Evolutionary conservation across 2,113 vertebrate genomes (phyloP), one percentile per base, ranked within the genome.

Genomic region (Saimiri boliviensis): DNA sequence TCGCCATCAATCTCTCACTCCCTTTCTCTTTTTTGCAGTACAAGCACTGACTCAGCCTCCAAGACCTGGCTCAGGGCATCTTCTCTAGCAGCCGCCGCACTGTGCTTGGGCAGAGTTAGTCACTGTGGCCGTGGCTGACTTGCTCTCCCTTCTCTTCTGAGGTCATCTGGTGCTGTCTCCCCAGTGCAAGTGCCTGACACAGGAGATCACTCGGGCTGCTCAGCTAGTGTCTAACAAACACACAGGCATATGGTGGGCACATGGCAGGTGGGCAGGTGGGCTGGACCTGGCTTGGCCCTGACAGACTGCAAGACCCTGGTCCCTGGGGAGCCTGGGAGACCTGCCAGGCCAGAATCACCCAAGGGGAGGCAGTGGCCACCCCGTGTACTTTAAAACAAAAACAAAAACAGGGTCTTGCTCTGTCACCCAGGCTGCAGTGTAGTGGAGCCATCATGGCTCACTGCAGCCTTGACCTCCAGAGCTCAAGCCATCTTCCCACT

Each of bases 311-410:
- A n/a, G 49, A n/a, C 27, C 8, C 37, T 27, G 23, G 27, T 2
- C 45, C 20, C 14, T 17, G 60, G 47, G 37, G 47, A 73, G 47
- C 11, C 35, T 23, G 23, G 8, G 73, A 73, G 92, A 35, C 49
- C 25, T 5, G 58, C 42, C 2, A 3, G 52, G 58, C 19, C 35
- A 63, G n/a, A 25, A 30, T 88, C 37, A 58, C 47, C 37, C 23
- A 13, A 14, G 23, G 19, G 35, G 11, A 40, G 66, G 12, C 30
- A 9, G 21, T 14, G 12, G 20, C 11, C 37, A 19, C 35, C 6
- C 0, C 16, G 5, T 35, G 35, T 35, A 12, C 45, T 3, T 63
- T 6, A 63, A 63, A 63, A 12, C 42, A 42, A 98, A 98, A 98
- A 60, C 23, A 60, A 27, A 60, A 30, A 12, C 11, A 25, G 66